A percentile compares a stretch with the other conserved stretches of the same genome.
Conservation (phyloP, 2,797 vertebrate species). For the Oryzias sinensis region DNA sequence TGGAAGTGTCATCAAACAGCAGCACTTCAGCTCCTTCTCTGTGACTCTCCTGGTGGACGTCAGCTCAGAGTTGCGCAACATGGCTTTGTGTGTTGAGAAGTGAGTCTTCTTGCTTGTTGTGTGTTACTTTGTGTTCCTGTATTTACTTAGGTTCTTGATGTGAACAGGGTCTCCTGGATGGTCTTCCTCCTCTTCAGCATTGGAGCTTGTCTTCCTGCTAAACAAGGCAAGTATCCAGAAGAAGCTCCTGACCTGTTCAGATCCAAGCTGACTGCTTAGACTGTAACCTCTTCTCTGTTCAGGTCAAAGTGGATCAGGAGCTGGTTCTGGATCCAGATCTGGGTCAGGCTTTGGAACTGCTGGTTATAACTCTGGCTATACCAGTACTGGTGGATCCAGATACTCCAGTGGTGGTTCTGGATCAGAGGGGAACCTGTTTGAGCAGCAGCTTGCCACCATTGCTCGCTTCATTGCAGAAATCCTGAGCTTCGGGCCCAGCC, state of each 20-base stretch:
- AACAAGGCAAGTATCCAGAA: background rate
- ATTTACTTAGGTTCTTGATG: no score
- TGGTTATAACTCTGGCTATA: no score
- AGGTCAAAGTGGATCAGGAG: no score
- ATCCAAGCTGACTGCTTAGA: no score
- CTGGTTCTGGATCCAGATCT: no score
- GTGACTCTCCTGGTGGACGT: background rate
- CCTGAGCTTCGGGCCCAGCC: background rate
- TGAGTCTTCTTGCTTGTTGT: background rate
- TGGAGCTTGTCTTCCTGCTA: background rate
- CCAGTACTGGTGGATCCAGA: no score
- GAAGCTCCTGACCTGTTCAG: no score
- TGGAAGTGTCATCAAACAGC: background rate
- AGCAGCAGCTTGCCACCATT: background rate
- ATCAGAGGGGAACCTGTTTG: background rate
- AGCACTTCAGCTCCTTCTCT: background rate
- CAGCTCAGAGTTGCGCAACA: background rate
- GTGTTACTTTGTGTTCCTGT: background rate
- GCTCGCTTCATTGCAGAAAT: background rate
- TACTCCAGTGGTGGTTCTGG: background rate
- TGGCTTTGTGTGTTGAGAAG: background rate
- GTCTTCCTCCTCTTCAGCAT: background rate
- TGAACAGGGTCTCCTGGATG: conserved; percentile 10
- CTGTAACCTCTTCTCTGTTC: background rate
- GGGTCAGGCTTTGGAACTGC: no score